Base-by-base conservation (phyloP, 2,797 vertebrate species). In the Rhynchonycteris naso region DNA sequence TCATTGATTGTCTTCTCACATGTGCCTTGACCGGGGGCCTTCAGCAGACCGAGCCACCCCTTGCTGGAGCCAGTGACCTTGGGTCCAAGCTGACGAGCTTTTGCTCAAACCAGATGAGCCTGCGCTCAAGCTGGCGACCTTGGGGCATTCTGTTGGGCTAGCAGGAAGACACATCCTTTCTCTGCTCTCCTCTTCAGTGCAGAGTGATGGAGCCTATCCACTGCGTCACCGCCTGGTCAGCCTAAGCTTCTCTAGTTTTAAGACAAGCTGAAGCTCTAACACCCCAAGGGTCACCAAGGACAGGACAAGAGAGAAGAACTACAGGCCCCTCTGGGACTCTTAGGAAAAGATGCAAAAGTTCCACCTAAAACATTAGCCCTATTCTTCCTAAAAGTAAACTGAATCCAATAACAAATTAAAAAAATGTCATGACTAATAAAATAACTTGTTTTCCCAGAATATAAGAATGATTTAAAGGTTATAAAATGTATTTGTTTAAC, bases 391-490 rank as follows among this genome's bases (percentile, higher is more conserved):
- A 66, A 74, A 92, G 54, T 50, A 89, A 92, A 89, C 16, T 69
- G 11, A 80, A 75, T 75, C 33, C 54, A 81, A 59, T 35, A 79
- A 92, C 15, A 38, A 69, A 38, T 50, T 35, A 5, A 43, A 84
- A 87, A 91, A 78, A 74, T 5, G n/a, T 59, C 18, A 52, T 56
- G 52, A 87, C 56, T 65, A 54, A 71, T 38, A 52, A 80, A 66
- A 21, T 78, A 83, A 63, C 28, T 71, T 71, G 10, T 94, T 92
- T 85, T n/a, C 54, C 33, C 19, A 81, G 84, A 85, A 92, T 65
- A 14, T 56, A 89, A 94, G 19, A 74, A 75, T 89, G 30, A 65
- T 35, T 92, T 75, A 92, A 91, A 35, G 72, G 22, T 68, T 84
- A 79, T 2, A 71, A 87, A 86, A 50, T 78, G 3, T 43, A 68